These are phyloP conservation scores for Elegia similella DNA, from an alignment of 2,888 invertebrate species.

Conservation along the genomic window DNA sequence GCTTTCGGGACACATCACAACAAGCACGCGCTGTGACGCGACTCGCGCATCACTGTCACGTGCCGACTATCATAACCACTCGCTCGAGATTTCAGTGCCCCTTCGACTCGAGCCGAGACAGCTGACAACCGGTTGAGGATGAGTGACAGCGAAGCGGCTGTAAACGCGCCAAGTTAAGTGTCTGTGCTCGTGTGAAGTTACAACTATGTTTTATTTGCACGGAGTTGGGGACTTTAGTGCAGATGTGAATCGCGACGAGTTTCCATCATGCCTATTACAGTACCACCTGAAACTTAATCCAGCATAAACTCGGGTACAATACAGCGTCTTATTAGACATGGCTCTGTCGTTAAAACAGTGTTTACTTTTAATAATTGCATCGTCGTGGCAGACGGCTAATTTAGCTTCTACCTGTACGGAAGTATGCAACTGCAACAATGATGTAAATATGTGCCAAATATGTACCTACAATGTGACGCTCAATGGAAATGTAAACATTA, in stretches of 20 bases:
- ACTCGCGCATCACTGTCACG: slow-evolving; percentile 33
- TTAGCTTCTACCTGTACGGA: slow-evolving; percentile 57
- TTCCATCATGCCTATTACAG: slow-evolving; percentile 49
- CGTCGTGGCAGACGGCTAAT: slow-evolving; percentile 58
- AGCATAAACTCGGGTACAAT: slow-evolving; percentile 45
- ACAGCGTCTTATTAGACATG: slow-evolving; percentile 49
- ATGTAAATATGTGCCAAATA: slow-evolving; percentile 48
- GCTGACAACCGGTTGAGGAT: slow-evolving; percentile 41
- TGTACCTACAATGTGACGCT: slow-evolving; percentile 65
- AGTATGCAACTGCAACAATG: slow-evolving; percentile 50
- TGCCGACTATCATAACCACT: slow-evolving; percentile 24
- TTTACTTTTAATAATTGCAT: slow-evolving; percentile 60
- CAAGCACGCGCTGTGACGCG: slow-evolving; percentile 28
- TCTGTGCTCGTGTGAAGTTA: slow-evolving; percentile 53
- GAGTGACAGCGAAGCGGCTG: slow-evolving; percentile 47
- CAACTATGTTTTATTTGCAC: slow-evolving; percentile 56
- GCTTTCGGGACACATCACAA: slow-evolving; percentile 21
- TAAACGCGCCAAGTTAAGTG: slow-evolving; percentile 52
- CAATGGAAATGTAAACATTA: slow-evolving; percentile 51
- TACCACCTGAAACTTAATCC: slow-evolving; percentile 64
- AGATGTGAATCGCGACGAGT: slow-evolving; percentile 50
- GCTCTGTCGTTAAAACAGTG: slow-evolving; percentile 58
- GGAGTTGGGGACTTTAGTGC: slow-evolving; percentile 47
- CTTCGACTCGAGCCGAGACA: slow-evolving; percentile 23
- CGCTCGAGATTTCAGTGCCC: slow-evolving; percentile 19